Evolutionary conservation across 1,140 invertebrate genomes (phyloP).

Genomic region (Microplitis mediator): DNA sequence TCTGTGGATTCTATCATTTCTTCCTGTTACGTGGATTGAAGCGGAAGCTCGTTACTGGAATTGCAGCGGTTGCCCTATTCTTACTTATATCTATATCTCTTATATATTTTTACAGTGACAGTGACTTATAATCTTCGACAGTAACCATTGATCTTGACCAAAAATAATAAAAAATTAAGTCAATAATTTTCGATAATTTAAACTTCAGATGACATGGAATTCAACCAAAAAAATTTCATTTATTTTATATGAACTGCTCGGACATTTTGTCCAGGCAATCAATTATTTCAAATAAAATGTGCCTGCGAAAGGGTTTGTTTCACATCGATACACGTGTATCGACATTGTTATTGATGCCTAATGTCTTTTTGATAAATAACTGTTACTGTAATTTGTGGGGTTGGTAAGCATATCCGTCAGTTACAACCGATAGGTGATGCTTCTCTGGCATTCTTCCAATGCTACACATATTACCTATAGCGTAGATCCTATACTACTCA

Average conservation of each 20-base stretch:
- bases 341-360: neutral
- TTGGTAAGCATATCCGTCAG: neutral
- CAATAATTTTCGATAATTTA: neutral
- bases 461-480: no score
- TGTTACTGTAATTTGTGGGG: neutral
- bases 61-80: conserved; percentile 12
- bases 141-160: neutral
- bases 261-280: no score
- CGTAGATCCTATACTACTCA: neutral
- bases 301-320: no score
- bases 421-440: neutral
- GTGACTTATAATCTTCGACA: conserved; percentile 18
- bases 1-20: neutral
- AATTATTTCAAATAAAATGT: no score
- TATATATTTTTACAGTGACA: conserved; percentile 13
- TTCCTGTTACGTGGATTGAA: conserved; percentile 3
- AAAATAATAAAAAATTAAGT: neutral
- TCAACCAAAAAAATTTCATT: no score
- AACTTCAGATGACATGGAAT: no score
- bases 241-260: no score
- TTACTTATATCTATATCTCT: neutral
- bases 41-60: conserved; percentile 12
- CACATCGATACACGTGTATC: neutral
- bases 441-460: neutral
- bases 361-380: neutral